Evolutionary conservation across 2,797 vertebrate species (phyloP).

Genomic region (Gallinago solitaria): DNA sequence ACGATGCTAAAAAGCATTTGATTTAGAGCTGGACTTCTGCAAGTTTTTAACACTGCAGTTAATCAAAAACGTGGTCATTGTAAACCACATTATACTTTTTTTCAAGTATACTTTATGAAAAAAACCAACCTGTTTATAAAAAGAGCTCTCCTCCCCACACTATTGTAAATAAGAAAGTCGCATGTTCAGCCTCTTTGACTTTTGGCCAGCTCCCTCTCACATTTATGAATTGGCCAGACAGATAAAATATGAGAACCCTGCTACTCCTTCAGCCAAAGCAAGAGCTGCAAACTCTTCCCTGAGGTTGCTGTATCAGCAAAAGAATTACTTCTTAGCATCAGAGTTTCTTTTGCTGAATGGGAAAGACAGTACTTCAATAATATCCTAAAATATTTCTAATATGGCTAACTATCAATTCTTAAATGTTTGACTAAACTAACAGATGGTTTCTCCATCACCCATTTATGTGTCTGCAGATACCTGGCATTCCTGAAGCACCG

Average conservation of each 20-base stretch:
- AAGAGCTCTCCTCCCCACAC: neutral
- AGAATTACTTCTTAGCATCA: neutral
- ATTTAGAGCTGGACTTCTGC: neutral
- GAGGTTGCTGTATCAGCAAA: neutral
- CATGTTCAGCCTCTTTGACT: neutral
- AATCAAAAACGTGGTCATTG: neutral
- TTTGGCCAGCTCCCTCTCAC: neutral
- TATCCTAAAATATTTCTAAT: neutral
- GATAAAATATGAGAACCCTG: neutral
- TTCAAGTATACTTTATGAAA: neutral
- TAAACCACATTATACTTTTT: neutral
- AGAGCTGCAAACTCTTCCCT: neutral
- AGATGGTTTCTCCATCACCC: neutral
- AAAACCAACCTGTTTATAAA: neutral
- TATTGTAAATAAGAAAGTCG: neutral
- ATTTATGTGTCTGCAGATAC: accelerated
- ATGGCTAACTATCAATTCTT: neutral
- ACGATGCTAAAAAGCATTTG: neutral
- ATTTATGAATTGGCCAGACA: neutral
- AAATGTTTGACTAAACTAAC: neutral
- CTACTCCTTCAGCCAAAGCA: neutral
- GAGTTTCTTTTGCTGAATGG: neutral
- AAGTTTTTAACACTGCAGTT: neutral
- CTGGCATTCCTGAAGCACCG: neutral
- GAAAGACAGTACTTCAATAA: neutral